Evolutionary conservation across 1,140 invertebrate genomes (phyloP).

Genomic region (Meloidogyne exigua): DNA sequence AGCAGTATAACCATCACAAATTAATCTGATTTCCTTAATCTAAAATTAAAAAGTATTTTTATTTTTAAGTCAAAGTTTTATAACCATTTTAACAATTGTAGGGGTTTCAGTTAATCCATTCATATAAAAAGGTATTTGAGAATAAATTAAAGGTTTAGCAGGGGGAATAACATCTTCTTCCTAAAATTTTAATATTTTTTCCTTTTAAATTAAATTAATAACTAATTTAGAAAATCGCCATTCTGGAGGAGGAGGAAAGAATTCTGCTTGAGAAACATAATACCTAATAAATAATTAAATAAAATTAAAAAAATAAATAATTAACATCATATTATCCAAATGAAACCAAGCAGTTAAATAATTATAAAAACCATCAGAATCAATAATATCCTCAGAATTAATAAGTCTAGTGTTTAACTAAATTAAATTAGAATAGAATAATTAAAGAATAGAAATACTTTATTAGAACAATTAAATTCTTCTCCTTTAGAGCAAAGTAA

Average conservation of each 20-base stretch:
- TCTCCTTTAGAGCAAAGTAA: slow-evolving; percentile 56
- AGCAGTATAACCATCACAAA: slow-evolving; percentile 81
- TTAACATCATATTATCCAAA: slow-evolving; percentile 90
- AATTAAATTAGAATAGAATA: neutral
- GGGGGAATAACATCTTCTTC: slow-evolving; percentile 86
- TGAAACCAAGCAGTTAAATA: slow-evolving; percentile 90
- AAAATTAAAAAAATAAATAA: slow-evolving; percentile 64
- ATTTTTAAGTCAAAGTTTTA: slow-evolving; percentile 46
- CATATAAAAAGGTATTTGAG: slow-evolving; percentile 91
- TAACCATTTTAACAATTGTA: slow-evolving; percentile 80
- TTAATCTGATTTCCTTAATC: slow-evolving; percentile 69
- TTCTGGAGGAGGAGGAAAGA: slow-evolving; percentile 74
- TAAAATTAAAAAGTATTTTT: slow-evolving; percentile 60
- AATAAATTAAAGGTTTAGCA: slow-evolving; percentile 83
- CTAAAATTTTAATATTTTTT: slow-evolving; percentile 10
- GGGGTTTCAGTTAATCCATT: slow-evolving; percentile 71
- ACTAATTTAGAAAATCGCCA: slow-evolving; percentile 69
- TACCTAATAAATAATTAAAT: slow-evolving; percentile 67
- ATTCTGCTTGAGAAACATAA: slow-evolving; percentile 74
- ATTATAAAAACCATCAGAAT: slow-evolving; percentile 93
- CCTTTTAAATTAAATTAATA: neutral
- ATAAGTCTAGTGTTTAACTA: slow-evolving; percentile 73
- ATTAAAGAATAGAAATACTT: slow-evolving; percentile 32
- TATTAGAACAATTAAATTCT: slow-evolving; percentile 54
- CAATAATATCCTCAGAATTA: slow-evolving; percentile 78